Evolutionary conservation across 2,888 invertebrate genomes (phyloP), one percentile per base, ranked within the genome.

Genomic region (Melolontha melolontha): DNA sequence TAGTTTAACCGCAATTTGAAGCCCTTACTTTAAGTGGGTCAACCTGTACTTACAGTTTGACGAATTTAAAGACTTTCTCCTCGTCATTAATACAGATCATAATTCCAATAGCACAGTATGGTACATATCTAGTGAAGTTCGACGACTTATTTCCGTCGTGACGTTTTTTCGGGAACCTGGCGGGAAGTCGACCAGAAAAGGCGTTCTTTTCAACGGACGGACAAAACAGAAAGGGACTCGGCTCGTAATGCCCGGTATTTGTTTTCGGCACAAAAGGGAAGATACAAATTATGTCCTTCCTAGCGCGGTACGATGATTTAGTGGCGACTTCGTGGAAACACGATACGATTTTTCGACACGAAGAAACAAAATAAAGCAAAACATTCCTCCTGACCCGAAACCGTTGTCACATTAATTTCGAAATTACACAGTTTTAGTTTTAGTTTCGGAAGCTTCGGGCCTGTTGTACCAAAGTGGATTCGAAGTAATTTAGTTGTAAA

Each of bases 121-220:
- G 49, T 22, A 17, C 22, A 22, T 29, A 17, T 57, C 57, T 16
- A 4, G 6, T 29, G 1, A 34, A 12, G 27, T 49, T 29, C 59
- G 49, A 66, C 57, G 57, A 59, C 66, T 66, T 66, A 66, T 59
- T 66, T 59, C 50, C 17, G 50, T 50, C n/a, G 59, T 66, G 66
- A 66, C 59, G 59, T 50, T 66, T 22, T 22, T 57, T 57, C 59
- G 41, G 59, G 59, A 66, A 59, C n/a, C 29, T 50, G 29, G 55
- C 66, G 59, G 66, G 66, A 55, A 11, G 59, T 40, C 27, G 52
- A 29, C 14, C 14, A 52, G 40, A 27, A 47, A 29, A 62, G 42
- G 42, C 29, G 29, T 8, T 29, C 14, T 16, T 62, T 47, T 49
- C 47, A 10, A 39, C 39, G 34, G 34, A 34, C 1, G 10, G 34